Conservation (phyloP, 64 coral and sea anemone species). For the Trachythela sp. region DNA sequence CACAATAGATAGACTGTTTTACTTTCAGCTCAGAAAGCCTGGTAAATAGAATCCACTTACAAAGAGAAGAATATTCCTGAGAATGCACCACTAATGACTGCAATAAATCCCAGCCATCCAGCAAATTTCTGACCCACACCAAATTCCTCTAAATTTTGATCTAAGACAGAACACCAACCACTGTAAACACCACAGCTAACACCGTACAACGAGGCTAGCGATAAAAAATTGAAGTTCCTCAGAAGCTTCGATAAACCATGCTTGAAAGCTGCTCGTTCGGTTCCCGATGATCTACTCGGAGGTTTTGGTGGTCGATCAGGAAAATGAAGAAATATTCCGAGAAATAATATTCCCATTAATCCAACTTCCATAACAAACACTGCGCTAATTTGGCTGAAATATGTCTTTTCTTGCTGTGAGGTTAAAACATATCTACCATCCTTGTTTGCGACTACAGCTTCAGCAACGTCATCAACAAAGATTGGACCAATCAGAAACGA, state of each 20-base stretch:
- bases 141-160: not conserved
- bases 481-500: constrained; percentile 20
- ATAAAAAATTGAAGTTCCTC: not conserved
- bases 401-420: not conserved
- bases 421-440: not conserved
- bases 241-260: not conserved
- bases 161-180: constrained; percentile 10
- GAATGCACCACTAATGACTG: not conserved
- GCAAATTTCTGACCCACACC: constrained; percentile 2
- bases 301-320: constrained; percentile 8
- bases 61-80: constrained; percentile 3
- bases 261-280: not conserved
- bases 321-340: constrained; percentile 8
- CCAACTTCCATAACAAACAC: not conserved
- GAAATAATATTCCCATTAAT: not conserved
- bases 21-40: not conserved
- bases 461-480: not conserved
- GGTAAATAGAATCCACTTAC: not conserved
- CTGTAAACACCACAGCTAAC: constrained; percentile 20
- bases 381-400: not conserved
- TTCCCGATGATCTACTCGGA: not conserved
- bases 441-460: not conserved
- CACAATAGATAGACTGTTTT: not conserved
- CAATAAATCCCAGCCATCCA: not conserved
- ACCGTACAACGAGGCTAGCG: not conserved